phyloP scores from a whole-genome alignment of 2,888 invertebrate species.

The Vannuccia rotundouncinata region DNA sequence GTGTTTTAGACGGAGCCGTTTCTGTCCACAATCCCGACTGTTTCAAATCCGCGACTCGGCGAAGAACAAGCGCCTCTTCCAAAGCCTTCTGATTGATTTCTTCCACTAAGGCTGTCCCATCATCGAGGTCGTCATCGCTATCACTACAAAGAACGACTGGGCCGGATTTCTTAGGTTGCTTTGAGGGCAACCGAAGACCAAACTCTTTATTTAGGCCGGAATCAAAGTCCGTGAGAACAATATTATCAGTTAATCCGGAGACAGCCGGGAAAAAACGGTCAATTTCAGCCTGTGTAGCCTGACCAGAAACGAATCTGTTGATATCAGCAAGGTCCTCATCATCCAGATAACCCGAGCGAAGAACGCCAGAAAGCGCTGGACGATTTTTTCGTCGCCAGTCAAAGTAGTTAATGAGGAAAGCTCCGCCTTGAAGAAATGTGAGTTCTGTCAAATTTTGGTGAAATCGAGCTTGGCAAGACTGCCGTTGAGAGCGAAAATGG shows the following conservation, averaged over 20 bases:
- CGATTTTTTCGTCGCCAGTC: neutral
- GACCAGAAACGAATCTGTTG: slow-evolving; percentile 2
- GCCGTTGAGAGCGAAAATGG: neutral
- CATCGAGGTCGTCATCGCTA: slow-evolving; percentile 2
- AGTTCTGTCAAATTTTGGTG: slow-evolving; percentile 30
- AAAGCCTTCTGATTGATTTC: slow-evolving; percentile 33
- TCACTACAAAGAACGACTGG: neutral
- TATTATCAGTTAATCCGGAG: neutral
- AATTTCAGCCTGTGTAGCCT: neutral
- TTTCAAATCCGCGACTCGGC: slow-evolving; percentile 80
- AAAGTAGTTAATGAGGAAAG: slow-evolving; percentile 16
- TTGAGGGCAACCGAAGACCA: neutral
- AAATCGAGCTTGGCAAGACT: neutral
- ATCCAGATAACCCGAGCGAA: slow-evolving; percentile 19
- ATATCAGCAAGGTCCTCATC: slow-evolving; percentile 20
- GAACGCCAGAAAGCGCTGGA: neutral
- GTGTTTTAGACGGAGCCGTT: slow-evolving; percentile 72
- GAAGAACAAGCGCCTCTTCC: slow-evolving; percentile 85
- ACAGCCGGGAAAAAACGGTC: slow-evolving; percentile 25
- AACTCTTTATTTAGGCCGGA: neutral
- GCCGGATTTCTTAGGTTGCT: neutral
- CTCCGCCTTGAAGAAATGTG: slow-evolving; percentile 31
- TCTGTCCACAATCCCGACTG: slow-evolving; percentile 91
- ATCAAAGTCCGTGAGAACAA: neutral
- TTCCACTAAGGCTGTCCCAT: neutral